Evolutionary conservation across 37 sponge, comb jelly and placozoan genomes (phyloP).

Genomic region (Diacarnus erythraeanus): DNA sequence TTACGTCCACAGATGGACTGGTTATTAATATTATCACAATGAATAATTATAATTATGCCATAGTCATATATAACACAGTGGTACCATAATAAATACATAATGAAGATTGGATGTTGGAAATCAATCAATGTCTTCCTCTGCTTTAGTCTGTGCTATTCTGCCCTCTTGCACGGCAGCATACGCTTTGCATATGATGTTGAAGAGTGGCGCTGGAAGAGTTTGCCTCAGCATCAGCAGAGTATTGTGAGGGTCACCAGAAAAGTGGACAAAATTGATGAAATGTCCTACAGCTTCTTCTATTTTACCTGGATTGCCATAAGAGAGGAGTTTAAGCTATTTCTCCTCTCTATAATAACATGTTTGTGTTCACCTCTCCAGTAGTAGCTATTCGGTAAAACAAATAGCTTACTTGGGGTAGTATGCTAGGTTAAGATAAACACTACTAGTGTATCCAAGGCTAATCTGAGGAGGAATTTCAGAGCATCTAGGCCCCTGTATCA

Average conservation of each 20-base stretch:
- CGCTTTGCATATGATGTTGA: slow-evolving; percentile 43
- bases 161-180: slow-evolving; percentile 3
- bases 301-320: slow-evolving; percentile 42
- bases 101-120: background rate
- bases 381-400: too few species aligned
- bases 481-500: background rate
- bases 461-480: background rate
- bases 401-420: too few species aligned
- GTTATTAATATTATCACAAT: too few species aligned
- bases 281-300: slow-evolving; percentile 64
- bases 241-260: slow-evolving; percentile 68
- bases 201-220: slow-evolving; percentile 64
- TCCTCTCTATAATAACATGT: too few species aligned
- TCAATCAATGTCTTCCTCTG: slow-evolving; percentile 11
- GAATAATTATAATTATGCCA: too few species aligned
- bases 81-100: background rate
- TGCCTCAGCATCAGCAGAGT: slow-evolving; percentile 64
- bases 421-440: too few species aligned
- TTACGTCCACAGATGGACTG: slow-evolving; percentile 89
- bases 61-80: too few species aligned
- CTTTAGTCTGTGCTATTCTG: background rate
- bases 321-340: too few species aligned
- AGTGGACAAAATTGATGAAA: slow-evolving; percentile 71
- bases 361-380: too few species aligned
- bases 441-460: too few species aligned